Evolutionary conservation across 2,113 vertebrate species (phyloP), one percentile per base, ranked within the genome.

Genomic region (Astur gentilis): DNA sequence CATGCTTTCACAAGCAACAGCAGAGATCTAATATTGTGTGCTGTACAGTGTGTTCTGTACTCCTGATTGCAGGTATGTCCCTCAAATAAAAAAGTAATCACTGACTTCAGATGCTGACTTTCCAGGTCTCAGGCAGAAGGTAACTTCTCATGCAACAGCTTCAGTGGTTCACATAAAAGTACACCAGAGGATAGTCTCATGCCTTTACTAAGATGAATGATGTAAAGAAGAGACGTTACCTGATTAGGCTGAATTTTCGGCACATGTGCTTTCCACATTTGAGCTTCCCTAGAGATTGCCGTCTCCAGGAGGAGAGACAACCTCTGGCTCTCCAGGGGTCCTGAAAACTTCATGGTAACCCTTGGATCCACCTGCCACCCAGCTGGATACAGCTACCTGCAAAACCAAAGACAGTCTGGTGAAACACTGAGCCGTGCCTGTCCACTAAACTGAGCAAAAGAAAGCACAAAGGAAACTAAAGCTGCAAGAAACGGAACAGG

Each of bases 321-420:
- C 98, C 98, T 99, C 99, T 98, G 99, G 98, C 98, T 98, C 98
- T 99, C 99, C 99, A 99, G 98, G 98, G 99, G 98, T 98, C 99
- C 98, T 95, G 98, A 96, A 98, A 98, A 98, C 98, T 99, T 99
- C 99, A 99, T 99, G 97, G 97, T 98, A 89, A 98, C 98, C 98
- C 99, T 98, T 98, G 99, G 98, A 98, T 98, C 97, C 98, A 98
- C 99, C 98, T 98, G 98, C 98, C 98, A 99, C 99, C 99, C 98
- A 99, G 98, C 98, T 98, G 98, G 99, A 99, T 99, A 99, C 99
- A 99, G 99, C 99, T 98, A 99, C 99, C 99, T 99, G 98, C 82
- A 97, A 94, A 98, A 97, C 45, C 73, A 98, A 96, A 95, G 75
- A 98, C 9, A 97, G 89, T 72, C 76, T 38, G 95, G 85, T 92